These are phyloP conservation scores for Acanthacorydalis orientalis DNA, from an alignment of 2,888 invertebrate species.

Conservation along the genomic window DNA sequence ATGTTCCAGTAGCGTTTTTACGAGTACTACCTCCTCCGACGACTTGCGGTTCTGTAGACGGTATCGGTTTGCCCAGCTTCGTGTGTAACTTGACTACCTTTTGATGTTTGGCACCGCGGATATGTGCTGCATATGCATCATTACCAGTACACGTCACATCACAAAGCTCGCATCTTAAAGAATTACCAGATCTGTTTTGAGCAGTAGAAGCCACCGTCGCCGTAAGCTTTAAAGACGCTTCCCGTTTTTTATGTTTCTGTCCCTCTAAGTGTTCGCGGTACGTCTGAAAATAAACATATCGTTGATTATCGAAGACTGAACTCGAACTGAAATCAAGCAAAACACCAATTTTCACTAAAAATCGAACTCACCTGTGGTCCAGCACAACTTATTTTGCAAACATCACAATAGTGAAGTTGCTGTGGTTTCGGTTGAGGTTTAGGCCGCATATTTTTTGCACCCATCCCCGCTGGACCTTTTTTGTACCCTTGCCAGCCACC, in stretches of 20 bases:
- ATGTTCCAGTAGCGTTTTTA: slow-evolving; percentile 42
- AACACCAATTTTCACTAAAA: neutral
- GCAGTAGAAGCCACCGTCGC: slow-evolving; percentile 43
- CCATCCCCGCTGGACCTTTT: slow-evolving; percentile 31
- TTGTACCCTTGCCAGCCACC: slow-evolving; percentile 45
- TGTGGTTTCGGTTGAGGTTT: slow-evolving; percentile 81
- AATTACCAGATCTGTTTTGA: slow-evolving; percentile 44
- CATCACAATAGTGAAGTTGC: slow-evolving; percentile 94
- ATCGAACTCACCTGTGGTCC: slow-evolving; percentile 56
- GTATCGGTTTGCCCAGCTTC: slow-evolving; percentile 93
- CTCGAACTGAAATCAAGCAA: no score
- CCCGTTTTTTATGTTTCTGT: slow-evolving; percentile 98
- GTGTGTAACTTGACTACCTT: slow-evolving; percentile 94
- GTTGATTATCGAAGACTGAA: no score
- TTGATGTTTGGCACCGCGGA: slow-evolving; percentile 94
- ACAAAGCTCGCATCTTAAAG: slow-evolving; percentile 88
- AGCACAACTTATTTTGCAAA: slow-evolving; percentile 96
- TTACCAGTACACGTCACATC: slow-evolving; percentile 97
- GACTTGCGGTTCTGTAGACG: slow-evolving; percentile 86
- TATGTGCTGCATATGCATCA: slow-evolving; percentile 96
- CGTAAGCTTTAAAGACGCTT: slow-evolving; percentile 64
- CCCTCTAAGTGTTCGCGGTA: slow-evolving; percentile 96
- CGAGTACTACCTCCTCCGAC: slow-evolving; percentile 32
- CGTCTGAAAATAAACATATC: slow-evolving; percentile 37
- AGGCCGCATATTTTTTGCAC: slow-evolving; percentile 44